Evolutionary conservation across 2,888 invertebrate genomes (phyloP).

Genomic region (Tetramorium bicarinatum): DNA sequence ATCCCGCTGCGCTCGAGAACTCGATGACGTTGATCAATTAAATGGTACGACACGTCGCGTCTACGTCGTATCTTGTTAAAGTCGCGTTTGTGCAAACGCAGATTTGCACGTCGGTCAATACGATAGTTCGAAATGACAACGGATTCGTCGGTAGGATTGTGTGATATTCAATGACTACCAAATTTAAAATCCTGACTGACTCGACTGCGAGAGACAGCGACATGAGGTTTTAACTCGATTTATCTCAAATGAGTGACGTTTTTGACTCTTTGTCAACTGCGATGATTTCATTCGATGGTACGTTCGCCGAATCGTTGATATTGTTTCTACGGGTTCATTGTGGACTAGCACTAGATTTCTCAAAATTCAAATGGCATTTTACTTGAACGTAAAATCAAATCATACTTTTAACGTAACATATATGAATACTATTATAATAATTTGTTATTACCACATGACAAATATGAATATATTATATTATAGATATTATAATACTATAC

Average conservation of each 20-base stretch:
- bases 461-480: not conserved
- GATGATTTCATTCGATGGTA: not conserved
- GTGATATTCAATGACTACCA: constrained; percentile 11
- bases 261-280: constrained; percentile 22
- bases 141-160: not conserved
- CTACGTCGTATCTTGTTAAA: constrained; percentile 29
- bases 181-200: constrained; percentile 17
- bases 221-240: constrained; percentile 26
- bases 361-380: not conserved
- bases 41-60: constrained; percentile 38
- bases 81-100: constrained; percentile 43
- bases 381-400: not conserved
- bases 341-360: not conserved
- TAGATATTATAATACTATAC: not conserved
- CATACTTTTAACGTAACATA: not conserved
- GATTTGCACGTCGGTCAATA: constrained; percentile 3
- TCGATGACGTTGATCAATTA: constrained; percentile 52
- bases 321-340: not conserved
- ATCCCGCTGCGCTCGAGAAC: constrained; percentile 25
- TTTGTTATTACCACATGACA: not conserved
- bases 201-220: not conserved
- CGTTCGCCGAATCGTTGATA: not conserved
- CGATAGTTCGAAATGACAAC: constrained; percentile 21
- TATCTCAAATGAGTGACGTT: not conserved
- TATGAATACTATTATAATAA: not conserved